Evolutionary conservation across 23 tunicate genomes (phyloP), one percentile per base, ranked within the genome.

Genomic region (Clavelina lepadiformis): DNA sequence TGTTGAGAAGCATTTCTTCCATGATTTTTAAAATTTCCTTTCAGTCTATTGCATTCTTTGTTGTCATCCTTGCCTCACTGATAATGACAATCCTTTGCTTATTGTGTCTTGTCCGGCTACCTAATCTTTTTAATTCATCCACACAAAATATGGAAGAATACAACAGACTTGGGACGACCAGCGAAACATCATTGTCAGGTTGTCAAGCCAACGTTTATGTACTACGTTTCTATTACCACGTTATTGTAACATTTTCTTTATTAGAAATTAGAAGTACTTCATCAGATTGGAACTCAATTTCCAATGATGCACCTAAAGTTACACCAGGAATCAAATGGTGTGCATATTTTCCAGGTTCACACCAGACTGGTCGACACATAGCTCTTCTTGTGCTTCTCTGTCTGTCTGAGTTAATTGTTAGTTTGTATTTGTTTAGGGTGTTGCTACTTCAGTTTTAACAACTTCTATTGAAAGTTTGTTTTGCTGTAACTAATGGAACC

Each of bases 401-500:
- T 6, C 35, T 88, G 25, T 88, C 96, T 1, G 54, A 67, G 30
- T 49, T 88, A 3, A 56, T 88, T 33, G 96, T 80, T 31, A 69
- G 85, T 69, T n/a, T 4, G 32, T 7, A 38, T 58, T 41, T 11
- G 11, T 41, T 41, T 15, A 11, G 15, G 49, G 49, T 41, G 11
- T 11, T 11, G 11, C 15, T 41, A 41, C 15, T 41, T 11, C 15
- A 41, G 49, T 11, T 41, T 11, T 41, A 11, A 41, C 11, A 11
- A 41, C 15, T 41, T n/a, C n/a, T n/a, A n/a, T n/a, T n/a, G n/a
- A n/a, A n/a, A n/a, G n/a, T n/a, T n/a, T n/a, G n/a, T n/a, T n/a
- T n/a, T n/a, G n/a, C n/a, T n/a, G n/a, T n/a, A n/a, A n/a, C n/a
- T n/a, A n/a, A n/a, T n/a, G n/a, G n/a, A n/a, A n/a, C n/a, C n/a